phyloP scores from a whole-genome alignment of 2,113 vertebrate species.

The Azemiops feae region DNA sequence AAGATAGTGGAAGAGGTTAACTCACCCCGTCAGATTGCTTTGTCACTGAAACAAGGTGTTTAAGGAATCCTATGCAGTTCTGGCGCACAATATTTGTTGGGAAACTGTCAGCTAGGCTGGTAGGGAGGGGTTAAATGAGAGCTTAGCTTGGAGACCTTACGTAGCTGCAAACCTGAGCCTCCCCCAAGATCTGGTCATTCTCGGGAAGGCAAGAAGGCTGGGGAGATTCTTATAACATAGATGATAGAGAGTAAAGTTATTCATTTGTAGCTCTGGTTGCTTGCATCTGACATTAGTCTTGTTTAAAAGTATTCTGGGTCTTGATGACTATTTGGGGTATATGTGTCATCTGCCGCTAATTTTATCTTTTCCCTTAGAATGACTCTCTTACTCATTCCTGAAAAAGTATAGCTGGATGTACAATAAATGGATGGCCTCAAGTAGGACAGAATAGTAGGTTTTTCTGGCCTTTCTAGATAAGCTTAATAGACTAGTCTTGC shows the following conservation, averaged over 20 bases:
- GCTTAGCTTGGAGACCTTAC: not conserved
- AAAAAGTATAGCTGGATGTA: not conserved
- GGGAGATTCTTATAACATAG: not conserved
- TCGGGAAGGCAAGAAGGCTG: not conserved
- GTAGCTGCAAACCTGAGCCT: not conserved
- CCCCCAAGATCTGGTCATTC: not conserved
- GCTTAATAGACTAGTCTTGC: not conserved
- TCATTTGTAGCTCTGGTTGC: not conserved
- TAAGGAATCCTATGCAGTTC: not conserved
- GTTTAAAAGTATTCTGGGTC: not conserved
- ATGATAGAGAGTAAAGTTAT: not conserved
- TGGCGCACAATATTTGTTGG: not conserved
- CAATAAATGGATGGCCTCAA: not conserved
- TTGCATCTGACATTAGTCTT: not conserved
- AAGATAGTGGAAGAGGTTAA: not conserved
- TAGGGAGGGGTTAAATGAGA: not conserved
- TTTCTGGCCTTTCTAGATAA: not conserved
- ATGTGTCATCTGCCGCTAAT: not conserved
- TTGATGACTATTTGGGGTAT: too few species aligned
- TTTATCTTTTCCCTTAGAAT: not conserved
- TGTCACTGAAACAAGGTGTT: not conserved
- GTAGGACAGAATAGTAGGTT: not conserved
- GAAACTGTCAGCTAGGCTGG: not conserved
- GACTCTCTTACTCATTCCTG: not conserved
- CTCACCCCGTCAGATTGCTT: not conserved